Evolutionary conservation across 2,888 invertebrate species (phyloP), one percentile per base, ranked within the genome.

Genomic region (Allophyes oxyacanthae): DNA sequence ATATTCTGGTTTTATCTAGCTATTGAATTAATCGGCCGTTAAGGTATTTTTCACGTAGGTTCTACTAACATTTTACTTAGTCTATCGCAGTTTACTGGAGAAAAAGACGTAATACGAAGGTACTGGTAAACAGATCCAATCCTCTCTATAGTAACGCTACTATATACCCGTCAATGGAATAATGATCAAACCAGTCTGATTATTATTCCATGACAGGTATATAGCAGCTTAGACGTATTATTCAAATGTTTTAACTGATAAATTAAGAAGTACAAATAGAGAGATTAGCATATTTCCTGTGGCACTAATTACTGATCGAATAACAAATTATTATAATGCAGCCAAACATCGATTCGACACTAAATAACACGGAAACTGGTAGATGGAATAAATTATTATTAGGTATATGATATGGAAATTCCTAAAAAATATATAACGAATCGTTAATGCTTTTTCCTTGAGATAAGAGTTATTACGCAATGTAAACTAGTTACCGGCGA

Each of bases 251-350:
- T 56, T 14, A 14, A n/a, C 14, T 20, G 2, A 20, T 20, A 20
- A 46, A 28, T 46, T 26, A 48, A 30, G 13, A n/a, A 20, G 28
- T 49, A 64, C 14, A 38, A 34, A 34, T 14, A 11, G 9, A n/a
- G n/a, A 30, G 9, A 51, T 65, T 58, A 33, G 14, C 59, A 51
- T 50, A 64, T 45, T 64, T 63, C n/a, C 34, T n/a, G 15, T n/a
- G 14, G 0, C 14, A 38, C 6, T 14, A 10, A 43, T 26, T 28
- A 13, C 20, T 20, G 20, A 66, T 54, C 33, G 20, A 54, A 20
- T 13, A 20, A 28, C 36, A 54, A 33, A 49, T 42, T 60, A 43
- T 43, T 48, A 43, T 48, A 46, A 52, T 52, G 13, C 38, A 58
- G 40, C 38, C 44, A 41, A 60, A 66, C 33, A 26, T 48, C n/a